These are phyloP conservation scores for Hirundichthys speculiger DNA, from an alignment of 2,113 vertebrate genomes.

Conservation along the genomic window DNA sequence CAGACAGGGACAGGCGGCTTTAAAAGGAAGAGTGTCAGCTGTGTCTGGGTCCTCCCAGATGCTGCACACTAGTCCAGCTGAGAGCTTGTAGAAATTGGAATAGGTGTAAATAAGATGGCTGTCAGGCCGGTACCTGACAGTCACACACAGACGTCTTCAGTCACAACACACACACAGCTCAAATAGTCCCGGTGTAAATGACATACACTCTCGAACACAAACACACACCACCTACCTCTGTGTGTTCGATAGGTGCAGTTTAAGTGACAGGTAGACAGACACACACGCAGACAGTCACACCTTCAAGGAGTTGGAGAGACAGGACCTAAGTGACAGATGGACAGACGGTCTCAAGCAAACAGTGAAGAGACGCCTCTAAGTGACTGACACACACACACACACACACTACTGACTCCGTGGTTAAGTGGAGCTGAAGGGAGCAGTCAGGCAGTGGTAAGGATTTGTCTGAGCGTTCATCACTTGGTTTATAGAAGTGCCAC, in stretches of 20 bases:
- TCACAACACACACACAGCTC: constrained; percentile 21
- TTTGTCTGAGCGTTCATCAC: constrained; percentile 96
- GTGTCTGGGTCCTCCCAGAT: constrained; percentile 37
- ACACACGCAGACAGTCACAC: constrained; percentile 31
- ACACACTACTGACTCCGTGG: constrained; percentile 34
- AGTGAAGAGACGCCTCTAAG: constrained; percentile 60
- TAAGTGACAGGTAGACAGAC: constrained; percentile 66
- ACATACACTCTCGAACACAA: constrained; percentile 34
- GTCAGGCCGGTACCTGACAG: constrained; percentile 69
- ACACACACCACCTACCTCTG: constrained; percentile 35
- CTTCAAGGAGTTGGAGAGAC: constrained; percentile 47
- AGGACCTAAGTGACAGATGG: constrained; percentile 82
- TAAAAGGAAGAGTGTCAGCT: constrained; percentile 71
- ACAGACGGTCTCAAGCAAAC: constrained; percentile 72
- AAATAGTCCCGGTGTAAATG: constrained; percentile 35
- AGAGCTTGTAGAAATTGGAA: constrained; percentile 72
- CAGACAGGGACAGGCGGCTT: constrained; percentile 52
- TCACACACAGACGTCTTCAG: constrained; percentile 51
- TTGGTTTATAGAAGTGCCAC: constrained; percentile 97
- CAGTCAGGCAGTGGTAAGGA: constrained; percentile 89
- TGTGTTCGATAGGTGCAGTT: constrained; percentile 37
- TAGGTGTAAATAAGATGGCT: constrained; percentile 77
- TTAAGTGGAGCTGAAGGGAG: constrained; percentile 94
- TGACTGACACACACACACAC: constrained; percentile 65
- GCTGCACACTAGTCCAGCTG: constrained; percentile 54